A percentile compares a stretch with the other conserved stretches of the same genome.
Conservation (phyloP, 1,140 invertebrate species). For the Belonocnema kinseyi region DNA sequence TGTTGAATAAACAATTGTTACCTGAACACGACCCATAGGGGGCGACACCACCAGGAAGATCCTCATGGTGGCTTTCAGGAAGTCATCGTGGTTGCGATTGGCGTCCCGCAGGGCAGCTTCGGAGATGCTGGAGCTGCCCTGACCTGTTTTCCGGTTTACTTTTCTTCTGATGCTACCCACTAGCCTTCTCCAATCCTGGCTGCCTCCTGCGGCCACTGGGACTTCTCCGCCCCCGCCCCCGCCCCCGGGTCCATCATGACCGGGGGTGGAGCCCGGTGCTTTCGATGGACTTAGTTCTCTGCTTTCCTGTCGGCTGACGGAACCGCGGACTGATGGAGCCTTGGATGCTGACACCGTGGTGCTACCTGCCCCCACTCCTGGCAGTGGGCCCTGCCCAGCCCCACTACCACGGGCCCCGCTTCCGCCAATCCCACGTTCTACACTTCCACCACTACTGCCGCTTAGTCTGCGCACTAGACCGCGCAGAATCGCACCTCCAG, state of each 20-base stretch:
- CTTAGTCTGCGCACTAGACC: no score
- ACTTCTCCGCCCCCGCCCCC: constrained; percentile 44
- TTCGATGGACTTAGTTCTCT: constrained; percentile 68
- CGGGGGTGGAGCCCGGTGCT: constrained; percentile 39
- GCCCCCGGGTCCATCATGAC: constrained; percentile 42
- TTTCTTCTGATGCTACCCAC: constrained; percentile 72
- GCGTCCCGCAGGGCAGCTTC: constrained; percentile 56
- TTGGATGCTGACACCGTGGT: constrained; percentile 70
- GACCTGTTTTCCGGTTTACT: constrained; percentile 63
- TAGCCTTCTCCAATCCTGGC: constrained; percentile 73
- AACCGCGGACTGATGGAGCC: constrained; percentile 62
- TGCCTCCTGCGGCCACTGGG: constrained; percentile 49
- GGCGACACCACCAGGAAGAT: constrained; percentile 82
- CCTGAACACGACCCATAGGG: constrained; percentile 80
- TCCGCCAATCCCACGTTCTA: constrained; percentile 57
- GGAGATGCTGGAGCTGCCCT: constrained; percentile 59
- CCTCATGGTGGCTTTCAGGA: constrained; percentile 80
- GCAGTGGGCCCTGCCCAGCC: constrained; percentile 32
- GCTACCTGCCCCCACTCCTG: constrained; percentile 25
- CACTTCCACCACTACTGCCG: constrained; percentile 3
- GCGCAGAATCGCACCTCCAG: no score
- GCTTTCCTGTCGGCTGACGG: constrained; percentile 64
- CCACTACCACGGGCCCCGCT: constrained; percentile 42
- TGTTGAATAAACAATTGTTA: constrained; percentile 58
- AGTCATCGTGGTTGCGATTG: constrained; percentile 73